Percentiles rank a stretch among this genome's conserved stretches.
phyloP scores from a whole-genome alignment of 1,140 invertebrate species.

The Carcinoscorpius rotundicauda region DNA sequence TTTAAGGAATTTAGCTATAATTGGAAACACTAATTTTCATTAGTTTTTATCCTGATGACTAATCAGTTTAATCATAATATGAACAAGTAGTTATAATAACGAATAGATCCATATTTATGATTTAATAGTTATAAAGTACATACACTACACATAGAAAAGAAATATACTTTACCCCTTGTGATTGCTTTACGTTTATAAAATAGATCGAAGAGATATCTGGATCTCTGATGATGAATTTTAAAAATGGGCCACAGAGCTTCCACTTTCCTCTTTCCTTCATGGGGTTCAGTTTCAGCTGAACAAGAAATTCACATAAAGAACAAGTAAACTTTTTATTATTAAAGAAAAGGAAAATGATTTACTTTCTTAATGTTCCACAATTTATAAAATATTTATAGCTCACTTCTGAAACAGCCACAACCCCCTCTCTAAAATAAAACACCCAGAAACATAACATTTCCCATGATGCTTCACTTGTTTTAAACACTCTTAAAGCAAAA shows the following conservation, averaged over 20 bases:
- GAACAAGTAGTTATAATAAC: too few relatives aligned
- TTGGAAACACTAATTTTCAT: too few relatives aligned
- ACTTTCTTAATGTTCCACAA: too few relatives aligned
- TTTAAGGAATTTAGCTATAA: too few relatives aligned
- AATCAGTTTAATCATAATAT: too few relatives aligned
- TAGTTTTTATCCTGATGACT: too few relatives aligned
- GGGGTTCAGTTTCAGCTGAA: conserved; percentile 90
- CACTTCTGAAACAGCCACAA: neutral
- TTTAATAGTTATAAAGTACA: too few relatives aligned
- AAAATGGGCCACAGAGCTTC: conserved; percentile 99
- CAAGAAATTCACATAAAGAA: neutral
- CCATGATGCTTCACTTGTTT: too few relatives aligned
- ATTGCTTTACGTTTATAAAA: conserved; percentile 95
- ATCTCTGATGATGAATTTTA: conserved; percentile 97
- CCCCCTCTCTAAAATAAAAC: too few relatives aligned
- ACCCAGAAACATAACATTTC: too few relatives aligned
- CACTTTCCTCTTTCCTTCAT: conserved; percentile 97
- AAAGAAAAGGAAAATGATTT: neutral
- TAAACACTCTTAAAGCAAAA: too few relatives aligned
- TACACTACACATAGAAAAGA: neutral
- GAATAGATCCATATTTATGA: too few relatives aligned
- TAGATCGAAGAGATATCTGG: conserved; percentile 92
- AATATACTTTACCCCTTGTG: conserved; percentile 51
- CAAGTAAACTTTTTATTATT: neutral
- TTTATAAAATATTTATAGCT: neutral